Evolutionary conservation across 2,888 invertebrate species (phyloP), one percentile per base, ranked within the genome.

Genomic region (Heteromyza rotundicornis): DNA sequence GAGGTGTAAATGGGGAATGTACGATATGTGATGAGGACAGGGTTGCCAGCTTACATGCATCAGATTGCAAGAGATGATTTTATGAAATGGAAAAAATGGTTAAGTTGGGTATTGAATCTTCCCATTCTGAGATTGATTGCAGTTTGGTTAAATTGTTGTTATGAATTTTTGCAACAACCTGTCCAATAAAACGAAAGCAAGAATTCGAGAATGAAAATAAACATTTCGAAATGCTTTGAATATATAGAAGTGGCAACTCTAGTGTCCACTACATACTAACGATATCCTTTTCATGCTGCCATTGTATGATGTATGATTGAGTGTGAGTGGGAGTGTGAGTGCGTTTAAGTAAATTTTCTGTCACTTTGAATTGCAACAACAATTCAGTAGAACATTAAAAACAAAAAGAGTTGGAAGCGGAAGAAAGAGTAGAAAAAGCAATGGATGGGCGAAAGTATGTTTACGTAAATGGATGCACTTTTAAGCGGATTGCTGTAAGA

Each of bases 321-420:
- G 5, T 16, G n/a, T 14, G 35, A 36, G 32, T n/a, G 35, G 27
- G 35, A 32, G 35, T 57, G 24, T 22, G 50, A 68, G 68, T 76
- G 72, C 68, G 71, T 74, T 72, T 72, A 76, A 75, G 70, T 73
- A 70, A 78, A 78, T 76, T 79, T 79, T 76, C 71, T 72, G 76
- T 73, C 80, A 76, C 70, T 76, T 77, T 76, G 76, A 76, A 75
- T 79, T 74, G 74, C 65, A 69, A 67, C 69, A 55, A 66, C 66
- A 65, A 69, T 62, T 60, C 19, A 51, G 56, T 59, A 60, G 57
- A 47, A 54, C 49, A 63, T 57, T 57, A 63, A 57, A 54, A 59
- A 53, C 52, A 27, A 35, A 47, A 14, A 47, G 47, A 17, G 68
- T 71, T 70, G 22, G 55, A 36, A 8, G 10, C 5, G 40, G n/a